Base-by-base conservation (phyloP, 2,888 invertebrate species). In the Ecliptopera silaceata region DNA sequence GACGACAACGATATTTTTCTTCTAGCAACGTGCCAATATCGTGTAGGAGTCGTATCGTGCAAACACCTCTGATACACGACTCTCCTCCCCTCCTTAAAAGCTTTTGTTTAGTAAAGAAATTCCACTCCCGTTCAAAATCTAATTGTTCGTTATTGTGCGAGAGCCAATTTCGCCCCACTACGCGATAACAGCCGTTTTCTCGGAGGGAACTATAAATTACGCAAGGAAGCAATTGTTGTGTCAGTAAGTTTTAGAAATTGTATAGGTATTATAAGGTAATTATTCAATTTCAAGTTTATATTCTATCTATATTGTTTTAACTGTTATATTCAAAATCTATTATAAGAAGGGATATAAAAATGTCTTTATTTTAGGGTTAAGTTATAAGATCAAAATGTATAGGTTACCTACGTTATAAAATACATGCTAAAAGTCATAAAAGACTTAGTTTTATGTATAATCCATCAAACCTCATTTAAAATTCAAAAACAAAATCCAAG, bases 121-220 rank as follows among this genome's bases (percentile, higher is more conserved):
- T 55, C 47, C 48, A 10, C 46, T 38, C 51, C 18, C 50, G 31
- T 46, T 26, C 52, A 36, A 67, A 70, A 72, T 71, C 64, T 66
- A 69, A 72, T 69, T 72, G 69, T 64, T 44, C 65, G 70, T 64
- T 69, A 70, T 66, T 69, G 66, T 48, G 70, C 61, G 64, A 59
- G 61, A 55, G 64, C 64, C 65, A 70, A 71, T 70, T 70, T 63
- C 56, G 20, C 44, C 51, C 58, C 50, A 42, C 55, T 47, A 47
- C 11, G 39, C 43, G 60, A 60, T 56, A 55, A 60, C 52, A 48
- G 39, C 58, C 22, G 34, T 55, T 58, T 58, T 48, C 51, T 54
- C 49, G 49, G 54, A 52, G 49, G 56, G 49, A 44, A 39, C 36
- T 18, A 64, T 64, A 64, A 64, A 64, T 66, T 66, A 52, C 17